Conservation (phyloP, 2,888 invertebrate genomes). For the Leptarthrus brevirostris region DNA sequence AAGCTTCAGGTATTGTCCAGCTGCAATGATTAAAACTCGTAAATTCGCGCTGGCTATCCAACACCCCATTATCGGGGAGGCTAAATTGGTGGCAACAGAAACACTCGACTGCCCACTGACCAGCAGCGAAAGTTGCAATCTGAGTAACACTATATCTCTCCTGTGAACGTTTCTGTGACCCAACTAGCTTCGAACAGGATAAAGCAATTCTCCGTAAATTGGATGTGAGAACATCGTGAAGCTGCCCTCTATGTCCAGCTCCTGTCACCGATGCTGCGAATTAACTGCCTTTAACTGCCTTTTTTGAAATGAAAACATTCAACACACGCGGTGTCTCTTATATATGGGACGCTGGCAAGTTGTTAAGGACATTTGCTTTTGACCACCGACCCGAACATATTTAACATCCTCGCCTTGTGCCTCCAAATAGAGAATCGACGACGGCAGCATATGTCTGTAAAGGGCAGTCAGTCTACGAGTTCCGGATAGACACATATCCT, state of each 20-base stretch:
- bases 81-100: constrained; percentile 44
- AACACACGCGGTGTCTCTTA: constrained; percentile 57
- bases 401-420: constrained; percentile 43
- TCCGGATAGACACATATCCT: constrained; percentile 44
- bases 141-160: constrained; percentile 37
- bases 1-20: constrained; percentile 7
- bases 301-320: constrained; percentile 58
- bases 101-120: not conserved
- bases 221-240: constrained; percentile 46
- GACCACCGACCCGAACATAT: constrained; percentile 48
- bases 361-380: constrained; percentile 50
- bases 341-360: constrained; percentile 48
- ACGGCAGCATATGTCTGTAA: constrained; percentile 45
- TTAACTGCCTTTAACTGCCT: constrained; percentile 50
- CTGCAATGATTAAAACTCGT: constrained; percentile 44
- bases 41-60: constrained; percentile 45
- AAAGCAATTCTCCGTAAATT: constrained; percentile 49
- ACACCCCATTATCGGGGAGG: constrained; percentile 39
- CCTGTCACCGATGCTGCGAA: constrained; percentile 49
- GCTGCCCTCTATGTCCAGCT: constrained; percentile 35
- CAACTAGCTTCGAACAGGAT: constrained; percentile 27
- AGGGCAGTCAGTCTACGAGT: constrained; percentile 46
- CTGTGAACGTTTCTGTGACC: constrained; percentile 10
- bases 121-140: constrained; percentile 41
- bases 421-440: constrained; percentile 36